Conservation (phyloP, 1,140 invertebrate genomes). For the Lycorma delicatula region DNA sequence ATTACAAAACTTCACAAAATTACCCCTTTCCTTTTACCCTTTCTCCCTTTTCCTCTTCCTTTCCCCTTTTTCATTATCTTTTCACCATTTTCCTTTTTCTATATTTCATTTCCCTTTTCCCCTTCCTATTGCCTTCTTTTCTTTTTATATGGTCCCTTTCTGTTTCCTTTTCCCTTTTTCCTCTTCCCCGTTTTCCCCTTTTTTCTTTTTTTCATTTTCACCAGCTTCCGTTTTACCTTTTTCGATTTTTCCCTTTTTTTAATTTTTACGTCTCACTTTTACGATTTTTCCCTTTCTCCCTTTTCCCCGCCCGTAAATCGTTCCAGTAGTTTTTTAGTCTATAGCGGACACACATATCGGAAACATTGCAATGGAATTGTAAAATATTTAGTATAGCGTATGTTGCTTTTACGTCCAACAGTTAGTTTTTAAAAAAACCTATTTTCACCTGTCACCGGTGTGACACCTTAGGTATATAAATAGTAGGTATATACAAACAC, state of each 20-base stretch:
- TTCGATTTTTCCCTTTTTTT: not conserved
- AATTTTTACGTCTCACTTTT: not conserved
- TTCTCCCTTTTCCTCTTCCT: not conserved
- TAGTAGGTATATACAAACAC: too few relatives aligned
- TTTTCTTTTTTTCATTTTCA: not conserved
- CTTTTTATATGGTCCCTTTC: not conserved
- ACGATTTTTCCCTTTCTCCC: not conserved
- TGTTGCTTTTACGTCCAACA: too few relatives aligned
- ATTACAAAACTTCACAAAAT: too few relatives aligned
- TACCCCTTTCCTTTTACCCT: not conserved
- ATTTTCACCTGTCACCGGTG: too few relatives aligned
- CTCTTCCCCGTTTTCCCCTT: not conserved
- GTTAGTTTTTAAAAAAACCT: too few relatives aligned
- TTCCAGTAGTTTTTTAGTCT: too few relatives aligned
- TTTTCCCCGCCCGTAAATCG: too few relatives aligned
- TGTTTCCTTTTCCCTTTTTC: not conserved
- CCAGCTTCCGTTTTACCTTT: not conserved
- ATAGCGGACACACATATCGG: too few relatives aligned
- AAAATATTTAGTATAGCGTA: too few relatives aligned
- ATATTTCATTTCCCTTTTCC: not conserved
- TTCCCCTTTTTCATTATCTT: not conserved
- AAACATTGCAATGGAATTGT: too few relatives aligned
- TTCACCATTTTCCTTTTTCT: not conserved
- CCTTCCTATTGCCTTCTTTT: not conserved
- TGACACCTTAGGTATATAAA: too few relatives aligned